phyloP scores from a whole-genome alignment of 2,888 invertebrate species.

The Agrypnus murinus region DNA sequence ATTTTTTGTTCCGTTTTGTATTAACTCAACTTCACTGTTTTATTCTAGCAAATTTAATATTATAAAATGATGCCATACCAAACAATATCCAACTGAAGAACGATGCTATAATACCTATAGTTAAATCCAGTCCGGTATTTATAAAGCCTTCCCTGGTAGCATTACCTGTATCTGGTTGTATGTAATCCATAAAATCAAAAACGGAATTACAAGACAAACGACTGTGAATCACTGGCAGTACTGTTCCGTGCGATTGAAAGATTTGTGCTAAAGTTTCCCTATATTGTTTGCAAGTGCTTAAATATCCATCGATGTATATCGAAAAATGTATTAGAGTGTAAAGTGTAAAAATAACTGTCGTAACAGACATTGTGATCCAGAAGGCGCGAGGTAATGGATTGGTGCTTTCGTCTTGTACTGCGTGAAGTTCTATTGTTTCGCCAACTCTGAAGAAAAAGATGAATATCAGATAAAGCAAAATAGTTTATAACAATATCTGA shows the following conservation, averaged over 20 bases:
- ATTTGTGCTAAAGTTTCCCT: slow-evolving; percentile 78
- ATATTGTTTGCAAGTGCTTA: slow-evolving; percentile 85
- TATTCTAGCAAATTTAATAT: slow-evolving; percentile 62
- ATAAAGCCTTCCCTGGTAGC: slow-evolving; percentile 80
- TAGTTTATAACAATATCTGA: neutral
- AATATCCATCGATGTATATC: slow-evolving; percentile 82
- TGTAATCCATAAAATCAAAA: slow-evolving; percentile 89
- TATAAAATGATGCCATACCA: slow-evolving; percentile 62
- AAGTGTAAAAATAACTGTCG: slow-evolving; percentile 77
- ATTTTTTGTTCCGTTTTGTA: no score
- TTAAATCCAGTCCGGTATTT: slow-evolving; percentile 82
- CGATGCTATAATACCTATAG: slow-evolving; percentile 77
- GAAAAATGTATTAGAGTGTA: slow-evolving; percentile 82
- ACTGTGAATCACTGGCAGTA: slow-evolving; percentile 76
- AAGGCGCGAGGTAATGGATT: slow-evolving; percentile 77
- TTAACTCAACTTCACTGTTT: neutral
- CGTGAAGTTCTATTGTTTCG: slow-evolving; percentile 79
- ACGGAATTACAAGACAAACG: slow-evolving; percentile 83
- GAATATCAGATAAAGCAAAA: neutral
- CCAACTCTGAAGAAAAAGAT: slow-evolving; percentile 74
- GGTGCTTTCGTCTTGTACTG: slow-evolving; percentile 75
- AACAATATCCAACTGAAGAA: slow-evolving; percentile 68
- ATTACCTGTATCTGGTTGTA: slow-evolving; percentile 79
- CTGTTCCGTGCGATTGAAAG: slow-evolving; percentile 74
- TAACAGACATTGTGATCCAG: slow-evolving; percentile 80